phyloP scores from a whole-genome alignment of 2,797 vertebrate species.

The Gastrophryne carolinensis region DNA sequence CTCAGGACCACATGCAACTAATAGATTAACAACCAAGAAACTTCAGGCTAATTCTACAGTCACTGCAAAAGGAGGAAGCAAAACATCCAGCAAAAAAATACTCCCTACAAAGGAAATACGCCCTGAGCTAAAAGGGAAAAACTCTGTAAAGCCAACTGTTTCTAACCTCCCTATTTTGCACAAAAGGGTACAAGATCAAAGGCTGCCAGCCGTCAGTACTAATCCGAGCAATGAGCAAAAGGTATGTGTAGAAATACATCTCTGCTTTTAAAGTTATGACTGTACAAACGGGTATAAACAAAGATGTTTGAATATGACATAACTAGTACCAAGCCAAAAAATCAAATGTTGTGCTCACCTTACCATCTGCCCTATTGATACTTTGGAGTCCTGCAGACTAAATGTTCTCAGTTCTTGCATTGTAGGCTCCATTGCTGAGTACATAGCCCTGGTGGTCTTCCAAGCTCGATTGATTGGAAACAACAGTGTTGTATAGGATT shows the following conservation, averaged over 20 bases:
- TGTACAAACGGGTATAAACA: background rate
- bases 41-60: conserved; percentile 14
- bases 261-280: too few species aligned
- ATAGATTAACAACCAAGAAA: conserved; percentile 9
- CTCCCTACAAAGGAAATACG: conserved; percentile 9
- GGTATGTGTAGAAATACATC: conserved; percentile 16
- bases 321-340: too few species aligned
- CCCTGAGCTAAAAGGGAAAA: conserved; percentile 13
- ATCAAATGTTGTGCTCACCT: too few species aligned
- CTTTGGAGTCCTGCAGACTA: too few species aligned
- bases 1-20: conserved; percentile 7
- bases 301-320: too few species aligned
- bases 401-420: too few species aligned
- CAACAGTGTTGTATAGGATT: too few species aligned
- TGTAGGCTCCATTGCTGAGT: too few species aligned
- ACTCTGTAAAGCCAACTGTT: conserved; percentile 16
- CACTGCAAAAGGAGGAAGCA: conserved; percentile 5
- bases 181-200: conserved; percentile 40
- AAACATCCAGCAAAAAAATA: conserved; percentile 16
- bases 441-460: too few species aligned
- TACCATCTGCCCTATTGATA: too few species aligned
- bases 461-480: too few species aligned
- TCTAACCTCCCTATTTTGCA: conserved; percentile 46
- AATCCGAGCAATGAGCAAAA: conserved; percentile 11
- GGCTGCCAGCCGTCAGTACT: background rate